Evolutionary conservation across 1,140 invertebrate species (phyloP), one percentile per base, ranked within the genome.

Genomic region (Phocides pigmalion): DNA sequence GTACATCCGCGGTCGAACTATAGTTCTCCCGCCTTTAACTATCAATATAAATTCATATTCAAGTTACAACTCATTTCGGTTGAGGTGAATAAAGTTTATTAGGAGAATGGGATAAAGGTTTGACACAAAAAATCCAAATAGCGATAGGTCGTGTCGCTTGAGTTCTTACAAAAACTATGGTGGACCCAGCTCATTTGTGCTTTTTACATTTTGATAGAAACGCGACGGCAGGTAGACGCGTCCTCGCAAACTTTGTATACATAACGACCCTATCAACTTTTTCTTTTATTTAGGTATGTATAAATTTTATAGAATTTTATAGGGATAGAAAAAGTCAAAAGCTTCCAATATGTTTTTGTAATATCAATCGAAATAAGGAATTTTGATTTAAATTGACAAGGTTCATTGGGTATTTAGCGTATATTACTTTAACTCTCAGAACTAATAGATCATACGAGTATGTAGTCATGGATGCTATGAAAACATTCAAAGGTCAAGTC

Each of bases 61-160:
- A 63, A 70, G 80, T 64, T 79, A 62, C 68, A 81, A 70, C 68
- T 35, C 54, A 76, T 50, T 80, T 71, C 54, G 20, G 50, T 54
- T 66, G 42, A 72, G 61, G 76, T 82, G 79, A 87, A 89, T 89
- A 87, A 88, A 88, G 73, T 89, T 89, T 88, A 89, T 89, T 82
- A 80, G 74, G 80, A 85, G 81, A 87, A 72, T 84, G 74, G 81
- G 74, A 82, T 81, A 87, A 87, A 83, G 74, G 83, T 85, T 81
- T 81, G 63, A 78, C 69, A 80, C 70, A 87, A 87, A 89, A 86
- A 83, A 66, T 68, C 66, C 54, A 73, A 77, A 81, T 74, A 82
- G 74, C 78, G 78, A 84, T 81, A 87, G 84, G 82, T 84, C 81
- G 81, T 88, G 81, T 84, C 82, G 77, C 76, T 87, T 74, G 68